Base-by-base conservation (phyloP, 2,888 invertebrate species). In the Drosophila recens region DNA sequence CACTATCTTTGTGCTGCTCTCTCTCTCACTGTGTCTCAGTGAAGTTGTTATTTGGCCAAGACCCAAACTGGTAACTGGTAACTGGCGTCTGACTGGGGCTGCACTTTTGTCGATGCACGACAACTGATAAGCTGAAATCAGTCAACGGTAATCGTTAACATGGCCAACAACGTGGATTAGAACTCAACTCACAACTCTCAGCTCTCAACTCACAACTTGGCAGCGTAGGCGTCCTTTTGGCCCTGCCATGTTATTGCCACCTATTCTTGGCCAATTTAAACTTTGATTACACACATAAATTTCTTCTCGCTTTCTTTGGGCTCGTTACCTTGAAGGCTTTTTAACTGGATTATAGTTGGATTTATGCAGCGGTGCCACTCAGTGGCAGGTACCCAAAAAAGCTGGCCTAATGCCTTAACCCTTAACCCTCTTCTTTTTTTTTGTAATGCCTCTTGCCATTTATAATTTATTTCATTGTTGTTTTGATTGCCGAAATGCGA, bases 71-170 rank as follows among this genome's bases (percentile, higher is more conserved):
- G 49, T 59, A n/a, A n/a, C n/a, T n/a, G n/a, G n/a, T n/a, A 65
- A 61, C 67, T 59, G 72, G 70, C 80, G 82, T 73, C 66, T 82
- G 48, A 2, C 6, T 11, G 61, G 67, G 57, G 72, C 76, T 73
- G 84, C 82, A 83, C 79, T 78, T 80, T 80, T 65, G 79, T 13
- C 64, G 90, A 90, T 90, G 88, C 90, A 90, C 90, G 90, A 82
- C 86, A 90, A 79, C 82, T 90, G 90, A 90, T 90, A 90, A 89
- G 80, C 67, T 30, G 36, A 56, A 82, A 87, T 84, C 85, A 85
- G 82, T 85, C 82, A 87, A 68, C 75, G 85, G 87, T 87, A 87
- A 87, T 85, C 84, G 83, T 73, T 85, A 80, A 81, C 77, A 82
- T 84, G 82, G 68, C 74, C 74, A 73, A 72, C 64, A 72, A 71